Evolutionary conservation across 2,888 invertebrate genomes (phyloP).

Genomic region (Hypolimnas misippus): DNA sequence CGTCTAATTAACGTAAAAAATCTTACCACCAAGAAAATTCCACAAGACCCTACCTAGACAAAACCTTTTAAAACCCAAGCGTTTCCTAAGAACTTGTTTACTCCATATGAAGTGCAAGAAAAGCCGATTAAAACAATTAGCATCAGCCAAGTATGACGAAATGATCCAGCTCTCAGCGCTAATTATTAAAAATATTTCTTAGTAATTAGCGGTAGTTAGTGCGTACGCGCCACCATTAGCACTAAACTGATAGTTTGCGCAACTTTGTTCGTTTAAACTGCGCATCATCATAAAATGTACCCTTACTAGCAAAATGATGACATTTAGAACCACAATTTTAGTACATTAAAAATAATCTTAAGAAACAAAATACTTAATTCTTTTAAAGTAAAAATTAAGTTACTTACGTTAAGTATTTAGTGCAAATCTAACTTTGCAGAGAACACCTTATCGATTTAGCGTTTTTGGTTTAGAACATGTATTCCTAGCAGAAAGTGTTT

Average conservation of each 20-base stretch:
- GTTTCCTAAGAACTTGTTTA: slow-evolving; percentile 17
- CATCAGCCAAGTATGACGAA: slow-evolving; percentile 18
- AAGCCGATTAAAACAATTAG: slow-evolving; percentile 24
- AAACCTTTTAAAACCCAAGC: slow-evolving; percentile 19
- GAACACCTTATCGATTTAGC: no score
- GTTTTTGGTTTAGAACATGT: no score
- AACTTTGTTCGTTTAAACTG: slow-evolving; percentile 9
- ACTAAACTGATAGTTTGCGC: slow-evolving; percentile 32
- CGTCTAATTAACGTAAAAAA: not conserved
- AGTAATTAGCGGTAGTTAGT: slow-evolving; percentile 39
- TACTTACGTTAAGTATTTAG: no score
- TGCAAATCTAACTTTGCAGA: no score
- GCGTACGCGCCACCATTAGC: slow-evolving; percentile 29
- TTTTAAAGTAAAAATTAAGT: no score
- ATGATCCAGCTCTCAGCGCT: slow-evolving; percentile 22
- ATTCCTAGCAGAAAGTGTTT: no score
- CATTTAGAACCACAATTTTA: not conserved
- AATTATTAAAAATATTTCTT: slow-evolving; percentile 39
- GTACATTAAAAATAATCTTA: no score
- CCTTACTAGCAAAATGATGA: not conserved
- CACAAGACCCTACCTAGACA: not conserved
- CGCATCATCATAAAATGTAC: not conserved
- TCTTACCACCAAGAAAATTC: not conserved
- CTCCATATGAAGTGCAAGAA: slow-evolving; percentile 14
- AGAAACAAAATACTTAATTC: no score